These are phyloP conservation scores for Bothrops jararaca DNA, from an alignment of 2,113 vertebrate genomes.

Conservation along the genomic window DNA sequence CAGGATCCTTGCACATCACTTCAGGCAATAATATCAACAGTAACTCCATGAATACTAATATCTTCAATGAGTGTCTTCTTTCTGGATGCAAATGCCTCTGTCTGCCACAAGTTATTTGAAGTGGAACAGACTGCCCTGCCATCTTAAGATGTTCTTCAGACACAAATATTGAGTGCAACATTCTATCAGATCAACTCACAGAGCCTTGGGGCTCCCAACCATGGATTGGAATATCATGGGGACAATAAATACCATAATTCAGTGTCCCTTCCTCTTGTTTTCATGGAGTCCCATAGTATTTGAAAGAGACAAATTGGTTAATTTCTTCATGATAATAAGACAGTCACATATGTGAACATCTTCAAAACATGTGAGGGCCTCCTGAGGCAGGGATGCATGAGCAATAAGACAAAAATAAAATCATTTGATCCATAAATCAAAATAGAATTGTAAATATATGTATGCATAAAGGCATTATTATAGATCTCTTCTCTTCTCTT, in stretches of 20 bases:
- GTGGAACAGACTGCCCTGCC: not conserved
- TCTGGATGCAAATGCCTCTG: not conserved
- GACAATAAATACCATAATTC: not conserved
- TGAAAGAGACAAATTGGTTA: not conserved
- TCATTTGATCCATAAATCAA: too few species aligned
- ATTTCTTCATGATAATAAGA: not conserved
- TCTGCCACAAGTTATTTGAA: not conserved
- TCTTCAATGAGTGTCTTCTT: not conserved
- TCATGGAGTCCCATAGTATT: not conserved
- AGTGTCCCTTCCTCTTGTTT: not conserved
- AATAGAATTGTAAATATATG: too few species aligned
- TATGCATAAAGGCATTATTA: too few species aligned
- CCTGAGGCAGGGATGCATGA: not conserved
- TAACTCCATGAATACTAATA: not conserved
- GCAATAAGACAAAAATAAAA: not conserved
- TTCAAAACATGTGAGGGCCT: not conserved
- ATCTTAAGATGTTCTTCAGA: not conserved
- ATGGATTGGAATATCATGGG: not conserved
- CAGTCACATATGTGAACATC: not conserved
- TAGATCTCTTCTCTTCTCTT: too few species aligned
- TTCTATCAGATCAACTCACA: not conserved
- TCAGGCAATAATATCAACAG: not conserved
- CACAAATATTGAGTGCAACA: not conserved
- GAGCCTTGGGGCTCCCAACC: fast-evolving
- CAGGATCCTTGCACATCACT: not conserved